Evolutionary conservation across 2,888 invertebrate genomes (phyloP).

Genomic region (Rhyacophila evoluta): DNA sequence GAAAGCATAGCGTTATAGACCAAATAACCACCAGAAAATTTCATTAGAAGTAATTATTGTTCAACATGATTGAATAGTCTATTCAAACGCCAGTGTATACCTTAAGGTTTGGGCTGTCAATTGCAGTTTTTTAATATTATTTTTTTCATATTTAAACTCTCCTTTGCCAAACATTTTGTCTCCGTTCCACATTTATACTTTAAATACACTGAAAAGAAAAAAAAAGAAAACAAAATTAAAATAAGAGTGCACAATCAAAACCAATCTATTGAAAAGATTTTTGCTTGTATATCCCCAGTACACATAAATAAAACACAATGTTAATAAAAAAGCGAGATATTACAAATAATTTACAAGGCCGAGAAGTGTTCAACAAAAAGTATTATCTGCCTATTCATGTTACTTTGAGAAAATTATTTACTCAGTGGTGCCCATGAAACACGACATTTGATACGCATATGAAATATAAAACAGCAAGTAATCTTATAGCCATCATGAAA

Average conservation of each 20-base stretch:
- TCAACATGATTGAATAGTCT: not conserved
- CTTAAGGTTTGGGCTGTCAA: slow-evolving; percentile 44
- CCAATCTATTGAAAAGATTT: slow-evolving; percentile 42
- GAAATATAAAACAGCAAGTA: no score
- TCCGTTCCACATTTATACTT: slow-evolving; percentile 47
- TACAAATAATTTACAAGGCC: not conserved
- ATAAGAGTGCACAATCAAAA: slow-evolving; percentile 51
- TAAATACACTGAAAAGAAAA: slow-evolving; percentile 53
- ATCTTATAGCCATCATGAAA: no score
- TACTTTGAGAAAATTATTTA: no score
- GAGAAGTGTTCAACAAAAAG: not conserved
- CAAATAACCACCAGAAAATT: not conserved
- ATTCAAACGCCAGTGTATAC: slow-evolving; percentile 28
- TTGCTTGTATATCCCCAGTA: slow-evolving; percentile 31
- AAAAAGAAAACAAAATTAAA: slow-evolving; percentile 57
- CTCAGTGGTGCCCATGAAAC: no score
- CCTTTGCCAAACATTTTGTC: slow-evolving; percentile 50
- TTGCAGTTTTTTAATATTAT: slow-evolving; percentile 45
- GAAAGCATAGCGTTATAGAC: slow-evolving; percentile 5
- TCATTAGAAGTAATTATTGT: not conserved
- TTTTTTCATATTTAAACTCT: slow-evolving; percentile 43
- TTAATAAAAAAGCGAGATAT: slow-evolving; percentile 56
- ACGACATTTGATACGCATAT: no score
- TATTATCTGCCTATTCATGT: no score
- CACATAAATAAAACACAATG: not conserved